Evolutionary conservation across 2,797 vertebrate genomes (phyloP).

Genomic region (Mormyrus proboscirostris): DNA sequence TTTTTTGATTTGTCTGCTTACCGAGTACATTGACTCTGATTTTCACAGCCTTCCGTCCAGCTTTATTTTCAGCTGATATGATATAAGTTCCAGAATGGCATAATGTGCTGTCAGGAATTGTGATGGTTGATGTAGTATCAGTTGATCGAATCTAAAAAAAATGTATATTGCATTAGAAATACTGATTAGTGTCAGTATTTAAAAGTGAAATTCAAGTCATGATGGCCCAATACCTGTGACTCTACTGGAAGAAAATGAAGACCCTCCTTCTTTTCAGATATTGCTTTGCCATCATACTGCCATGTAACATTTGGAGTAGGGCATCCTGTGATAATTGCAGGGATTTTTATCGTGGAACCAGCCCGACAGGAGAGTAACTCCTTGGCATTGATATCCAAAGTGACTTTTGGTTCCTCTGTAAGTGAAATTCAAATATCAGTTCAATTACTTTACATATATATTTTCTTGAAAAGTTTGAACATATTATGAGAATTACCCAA

Average conservation of each 20-base stretch:
- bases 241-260: conserved; percentile 84
- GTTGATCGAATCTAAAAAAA: conserved; percentile 75
- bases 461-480: background rate
- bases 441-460: background rate
- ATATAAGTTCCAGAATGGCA: conserved; percentile 87
- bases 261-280: conserved; percentile 80
- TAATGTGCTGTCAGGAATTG: conserved; percentile 76
- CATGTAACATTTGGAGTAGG: conserved; percentile 86
- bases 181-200: background rate
- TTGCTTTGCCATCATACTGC: conserved; percentile 92
- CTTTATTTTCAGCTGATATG: conserved; percentile 95
- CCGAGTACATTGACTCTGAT: conserved; percentile 89
- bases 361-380: conserved; percentile 76
- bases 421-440: background rate
- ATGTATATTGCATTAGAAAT: background rate
- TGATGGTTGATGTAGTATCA: conserved; percentile 76
- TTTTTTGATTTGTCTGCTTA: conserved; percentile 48
- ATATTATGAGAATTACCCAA: conserved; percentile 63
- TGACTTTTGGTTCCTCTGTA: conserved; percentile 77
- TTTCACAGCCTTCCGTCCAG: conserved; percentile 86
- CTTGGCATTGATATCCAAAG: conserved; percentile 70
- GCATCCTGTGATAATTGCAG: conserved; percentile 80
- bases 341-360: conserved; percentile 83
- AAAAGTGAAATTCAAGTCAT: background rate
- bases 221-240: conserved; percentile 68